Evolutionary conservation across 2,888 invertebrate genomes (phyloP), one percentile per base, ranked within the genome.

Genomic region (Leptinotarsa rubiginosa): DNA sequence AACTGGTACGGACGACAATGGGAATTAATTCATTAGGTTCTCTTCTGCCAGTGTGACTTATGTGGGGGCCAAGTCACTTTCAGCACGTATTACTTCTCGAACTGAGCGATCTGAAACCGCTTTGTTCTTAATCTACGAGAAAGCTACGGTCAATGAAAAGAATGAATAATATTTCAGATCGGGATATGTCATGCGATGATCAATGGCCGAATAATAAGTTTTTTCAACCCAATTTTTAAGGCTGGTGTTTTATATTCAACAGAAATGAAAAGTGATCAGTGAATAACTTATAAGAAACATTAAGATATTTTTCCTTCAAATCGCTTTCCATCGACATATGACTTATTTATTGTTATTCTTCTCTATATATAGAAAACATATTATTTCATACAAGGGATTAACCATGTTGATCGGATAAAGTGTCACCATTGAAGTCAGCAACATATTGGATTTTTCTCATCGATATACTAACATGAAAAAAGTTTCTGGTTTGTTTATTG

Each of bases 21-120:
- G 84, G 85, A 85, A 86, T 86, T 86, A 86, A 86, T 87, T 86
- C 86, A 86, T 87, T 86, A 85, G 82, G 80, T 81, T 76, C 75
- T 77, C 76, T 76, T 75, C 77, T 52, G 70, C 47, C 72, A 31
- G 66, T 70, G 69, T 75, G 70, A 70, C 59, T 73, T 70, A 70
- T 73, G 67, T 73, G 75, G 54, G 59, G 54, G 70, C 64, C 70
- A 69, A 47, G 70, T 73, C 73, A 70, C 68, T 68, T 75, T 66
- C 70, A 72, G 72, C 73, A 70, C 72, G 56, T 74, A 76, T 75
- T 72, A 71, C 72, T 54, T 62, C 72, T 69, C 68, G 62, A 72
- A 75, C 65, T 69, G 75, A 62, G 65, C 72, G 69, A 75, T 75
- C 72, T 65, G 62, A 66, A 50, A 72, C 64, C 65, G 72, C 62